Evolutionary conservation across 1,140 invertebrate species (phyloP), one percentile per base, ranked within the genome.

Genomic region (Drosophila pachea): DNA sequence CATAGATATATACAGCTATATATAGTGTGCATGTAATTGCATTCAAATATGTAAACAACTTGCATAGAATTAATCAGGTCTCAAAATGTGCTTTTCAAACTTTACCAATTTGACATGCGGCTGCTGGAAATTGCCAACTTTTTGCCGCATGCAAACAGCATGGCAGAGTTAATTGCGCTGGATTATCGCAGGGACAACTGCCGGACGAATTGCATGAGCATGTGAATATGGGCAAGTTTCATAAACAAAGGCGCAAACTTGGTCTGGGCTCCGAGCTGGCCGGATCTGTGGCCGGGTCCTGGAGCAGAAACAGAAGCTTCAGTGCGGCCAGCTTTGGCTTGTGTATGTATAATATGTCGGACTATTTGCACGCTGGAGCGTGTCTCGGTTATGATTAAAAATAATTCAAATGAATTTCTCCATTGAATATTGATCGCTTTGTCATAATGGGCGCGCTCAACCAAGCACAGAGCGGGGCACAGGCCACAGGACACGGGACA

Each of bases 161-260:
- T 33, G 40, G 33, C 40, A 62, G 38, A 54, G 59, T 68, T 55
- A 49, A 62, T 33, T 62, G 49, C 54, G 40, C 43, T 36, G 8
- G 33, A 5, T 9, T 16, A 40, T 14, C 12, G 11, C 12, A 32
- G 45, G 2, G 32, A 32, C 8, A 47, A 22, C 14, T 16, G 12
- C 7, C 6, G 48, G 72, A 64, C 64, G 54, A 74, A 76, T 66
- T 50, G 40, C 38, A 48, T 31, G 74, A 55, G 52, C 53, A 14
- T 50, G 38, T 31, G 43, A 36, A 76, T 68, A 76, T 61, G 47
- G 62, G 56, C 78, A 70, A 82, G 73, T 74, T 74, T 68, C 65
- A 82, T 81, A 79, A 77, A 77, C 78, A 82, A 82, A 77, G 65
- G 45, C 58, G 49, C 56, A 65, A 81, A 82, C 74, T 73, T 73